phyloP scores from a whole-genome alignment of 2,113 vertebrate genomes.

The Colistium nudipinnis region DNA sequence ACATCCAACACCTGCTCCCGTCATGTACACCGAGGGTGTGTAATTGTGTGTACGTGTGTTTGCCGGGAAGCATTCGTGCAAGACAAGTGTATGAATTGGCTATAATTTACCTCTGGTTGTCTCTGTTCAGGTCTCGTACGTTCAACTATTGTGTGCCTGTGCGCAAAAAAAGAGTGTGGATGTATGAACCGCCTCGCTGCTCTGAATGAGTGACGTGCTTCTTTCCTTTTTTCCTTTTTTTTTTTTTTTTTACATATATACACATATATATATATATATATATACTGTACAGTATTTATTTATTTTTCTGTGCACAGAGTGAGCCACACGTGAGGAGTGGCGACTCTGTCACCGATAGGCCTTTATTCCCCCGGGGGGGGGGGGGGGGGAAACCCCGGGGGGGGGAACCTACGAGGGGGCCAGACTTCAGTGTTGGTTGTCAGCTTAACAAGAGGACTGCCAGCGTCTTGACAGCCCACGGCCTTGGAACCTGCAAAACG shows the following conservation, averaged over 20 bases:
- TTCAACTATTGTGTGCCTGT: neutral
- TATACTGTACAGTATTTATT: too few species aligned
- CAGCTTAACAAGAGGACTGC: conserved; percentile 27
- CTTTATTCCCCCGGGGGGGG: conserved; percentile 12
- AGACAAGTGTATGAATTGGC: conserved; percentile 50
- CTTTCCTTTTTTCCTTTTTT: neutral
- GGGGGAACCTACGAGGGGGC: conserved; percentile 12
- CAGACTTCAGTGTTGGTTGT: conserved; percentile 38
- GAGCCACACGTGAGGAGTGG: conserved; percentile 23
- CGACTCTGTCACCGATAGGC: conserved; percentile 17
- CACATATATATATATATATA: too few species aligned
- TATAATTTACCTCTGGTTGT: conserved; percentile 47
- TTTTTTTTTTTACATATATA: too few species aligned
- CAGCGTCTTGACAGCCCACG: conserved; percentile 41
- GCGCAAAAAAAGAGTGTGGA: conserved; percentile 3
- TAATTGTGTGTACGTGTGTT: conserved; percentile 26
- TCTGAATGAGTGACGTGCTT: conserved; percentile 3
- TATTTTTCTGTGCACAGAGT: neutral
- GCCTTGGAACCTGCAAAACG: conserved; percentile 31
- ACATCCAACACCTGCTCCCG: conserved; percentile 68
- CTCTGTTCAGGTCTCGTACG: conserved; percentile 13
- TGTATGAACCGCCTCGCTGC: conserved; percentile 1
- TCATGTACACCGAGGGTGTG: conserved; percentile 35
- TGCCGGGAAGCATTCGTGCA: conserved; percentile 25
- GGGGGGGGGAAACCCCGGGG: conserved; percentile 15